Conservation (phyloP, 2,888 invertebrate genomes). For the Eledona agricola region DNA sequence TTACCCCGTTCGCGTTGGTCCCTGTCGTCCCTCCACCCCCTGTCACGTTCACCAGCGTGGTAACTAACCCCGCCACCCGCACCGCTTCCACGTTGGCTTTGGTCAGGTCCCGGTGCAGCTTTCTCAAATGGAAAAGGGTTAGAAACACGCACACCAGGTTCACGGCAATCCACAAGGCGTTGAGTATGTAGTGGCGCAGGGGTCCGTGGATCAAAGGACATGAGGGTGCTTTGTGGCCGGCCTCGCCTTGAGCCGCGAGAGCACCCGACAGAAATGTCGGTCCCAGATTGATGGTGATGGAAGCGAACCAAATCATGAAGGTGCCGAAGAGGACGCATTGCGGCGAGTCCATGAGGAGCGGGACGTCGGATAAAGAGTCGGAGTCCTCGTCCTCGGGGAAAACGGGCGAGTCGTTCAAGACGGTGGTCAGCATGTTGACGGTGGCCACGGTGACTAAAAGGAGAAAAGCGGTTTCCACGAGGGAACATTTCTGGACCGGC, state of each 20-base stretch:
- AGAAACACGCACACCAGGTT: slow-evolving; percentile 86
- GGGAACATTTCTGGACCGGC: slow-evolving; percentile 84
- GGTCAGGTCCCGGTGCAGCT: slow-evolving; percentile 82
- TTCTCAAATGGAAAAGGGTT: slow-evolving; percentile 83
- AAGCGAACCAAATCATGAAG: slow-evolving; percentile 94
- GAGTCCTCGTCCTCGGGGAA: slow-evolving; percentile 82
- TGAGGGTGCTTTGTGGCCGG: slow-evolving; percentile 79
- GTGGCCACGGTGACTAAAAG: slow-evolving; percentile 89
- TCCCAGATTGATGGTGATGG: slow-evolving; percentile 88
- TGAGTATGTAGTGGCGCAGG: slow-evolving; percentile 88
- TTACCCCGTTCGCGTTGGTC: slow-evolving; percentile 57
- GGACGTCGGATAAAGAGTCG: slow-evolving; percentile 65
- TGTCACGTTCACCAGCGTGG: slow-evolving; percentile 83
- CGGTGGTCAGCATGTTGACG: slow-evolving; percentile 88
- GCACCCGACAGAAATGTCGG: slow-evolving; percentile 88
- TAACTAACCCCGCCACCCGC: slow-evolving; percentile 82
- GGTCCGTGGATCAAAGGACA: slow-evolving; percentile 89
- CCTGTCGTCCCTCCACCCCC: slow-evolving; percentile 65
- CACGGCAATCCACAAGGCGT: slow-evolving; percentile 89
- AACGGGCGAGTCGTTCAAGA: slow-evolving; percentile 85
- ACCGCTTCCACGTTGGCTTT: slow-evolving; percentile 87
- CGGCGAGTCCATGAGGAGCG: slow-evolving; percentile 83
- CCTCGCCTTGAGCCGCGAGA: slow-evolving; percentile 81
- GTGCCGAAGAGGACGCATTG: slow-evolving; percentile 91
- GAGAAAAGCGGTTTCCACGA: slow-evolving; percentile 88